Percentiles rank a stretch among this genome's conserved stretches.
phyloP scores from a whole-genome alignment of 2,888 invertebrate species.

The Tenthredo mesomela region DNA sequence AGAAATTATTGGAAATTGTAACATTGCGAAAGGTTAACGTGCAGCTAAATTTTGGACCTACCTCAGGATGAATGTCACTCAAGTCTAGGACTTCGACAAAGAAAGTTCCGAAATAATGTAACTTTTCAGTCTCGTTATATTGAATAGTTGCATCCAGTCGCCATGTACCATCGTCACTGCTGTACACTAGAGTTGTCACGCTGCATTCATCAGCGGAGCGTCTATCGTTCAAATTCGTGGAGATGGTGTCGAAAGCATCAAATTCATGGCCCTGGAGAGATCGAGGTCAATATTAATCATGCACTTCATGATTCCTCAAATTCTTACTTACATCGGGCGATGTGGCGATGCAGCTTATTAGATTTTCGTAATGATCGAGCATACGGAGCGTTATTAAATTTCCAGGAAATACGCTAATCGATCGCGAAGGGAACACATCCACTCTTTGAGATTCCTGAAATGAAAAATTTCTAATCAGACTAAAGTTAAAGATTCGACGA shows the following conservation, averaged over 20 bases:
- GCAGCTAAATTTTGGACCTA: not conserved
- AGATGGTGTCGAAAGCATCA: constrained; percentile 1
- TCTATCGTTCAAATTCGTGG: not conserved
- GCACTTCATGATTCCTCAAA: not conserved
- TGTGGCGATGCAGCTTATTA: constrained; percentile 53
- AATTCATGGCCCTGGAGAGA: constrained; percentile 29
- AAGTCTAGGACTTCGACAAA: not conserved
- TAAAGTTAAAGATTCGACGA: not conserved
- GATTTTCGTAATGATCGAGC: constrained; percentile 43
- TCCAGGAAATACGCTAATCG: constrained; percentile 53
- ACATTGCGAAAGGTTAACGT: not conserved
- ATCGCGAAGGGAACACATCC: constrained; percentile 42
- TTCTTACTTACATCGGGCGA: constrained; percentile 35
- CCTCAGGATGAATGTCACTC: not conserved
- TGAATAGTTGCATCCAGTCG: constrained; percentile 7
- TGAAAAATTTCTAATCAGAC: not conserved
- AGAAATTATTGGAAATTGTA: not conserved
- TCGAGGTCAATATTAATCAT: not conserved
- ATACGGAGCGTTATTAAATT: constrained; percentile 54
- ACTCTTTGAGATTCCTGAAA: not conserved
- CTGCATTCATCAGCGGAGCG: constrained; percentile 28
- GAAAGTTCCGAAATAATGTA: constrained; percentile 12
- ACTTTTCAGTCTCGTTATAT: not conserved
- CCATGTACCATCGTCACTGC: constrained; percentile 11
- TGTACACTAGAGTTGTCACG: constrained; percentile 11